Conservation (phyloP, 53 echinoderm and acorn worm species). For the Astropecten irregularis region DNA sequence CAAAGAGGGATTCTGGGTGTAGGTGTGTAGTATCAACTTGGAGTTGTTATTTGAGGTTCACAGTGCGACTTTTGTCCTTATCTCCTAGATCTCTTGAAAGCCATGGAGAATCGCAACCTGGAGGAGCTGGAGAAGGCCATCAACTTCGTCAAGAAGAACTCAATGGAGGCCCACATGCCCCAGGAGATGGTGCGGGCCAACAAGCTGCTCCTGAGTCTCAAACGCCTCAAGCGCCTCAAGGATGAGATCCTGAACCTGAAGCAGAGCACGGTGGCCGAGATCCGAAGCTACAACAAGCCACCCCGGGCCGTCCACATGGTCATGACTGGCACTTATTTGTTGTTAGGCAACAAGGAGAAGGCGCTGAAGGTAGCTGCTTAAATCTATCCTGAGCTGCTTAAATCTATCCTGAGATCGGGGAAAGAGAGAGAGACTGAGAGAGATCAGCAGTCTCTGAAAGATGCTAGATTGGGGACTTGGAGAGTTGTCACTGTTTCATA, state of each 20-base stretch:
- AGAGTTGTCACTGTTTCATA: too few species aligned
- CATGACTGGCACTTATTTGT: conserved; percentile 91
- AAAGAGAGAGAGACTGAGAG: too few species aligned
- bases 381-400: too few species aligned
- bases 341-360: conserved; percentile 94
- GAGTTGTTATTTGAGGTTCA: too few species aligned
- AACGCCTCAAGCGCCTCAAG: conserved; percentile 84
- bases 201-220: conserved; percentile 89
- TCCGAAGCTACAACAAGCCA: conserved; percentile 91
- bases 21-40: too few species aligned
- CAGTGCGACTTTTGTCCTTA: too few species aligned
- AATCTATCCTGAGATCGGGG: too few species aligned
- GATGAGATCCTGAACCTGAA: conserved; percentile 96
- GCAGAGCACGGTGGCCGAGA: conserved; percentile 97
- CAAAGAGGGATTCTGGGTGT: too few species aligned
- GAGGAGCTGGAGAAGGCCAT: conserved; percentile 91
- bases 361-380: conserved; percentile 78
- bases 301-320: conserved; percentile 88
- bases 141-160: conserved; percentile 92
- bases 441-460: too few species aligned
- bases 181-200: conserved; percentile 94
- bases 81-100: conserved; percentile 67
- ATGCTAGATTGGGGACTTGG: too few species aligned
- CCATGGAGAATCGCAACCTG: conserved; percentile 87
- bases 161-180: conserved; percentile 87